Evolutionary conservation across 2,797 vertebrate genomes (phyloP), one percentile per base, ranked within the genome.

Genomic region (Psittacula derbiana): DNA sequence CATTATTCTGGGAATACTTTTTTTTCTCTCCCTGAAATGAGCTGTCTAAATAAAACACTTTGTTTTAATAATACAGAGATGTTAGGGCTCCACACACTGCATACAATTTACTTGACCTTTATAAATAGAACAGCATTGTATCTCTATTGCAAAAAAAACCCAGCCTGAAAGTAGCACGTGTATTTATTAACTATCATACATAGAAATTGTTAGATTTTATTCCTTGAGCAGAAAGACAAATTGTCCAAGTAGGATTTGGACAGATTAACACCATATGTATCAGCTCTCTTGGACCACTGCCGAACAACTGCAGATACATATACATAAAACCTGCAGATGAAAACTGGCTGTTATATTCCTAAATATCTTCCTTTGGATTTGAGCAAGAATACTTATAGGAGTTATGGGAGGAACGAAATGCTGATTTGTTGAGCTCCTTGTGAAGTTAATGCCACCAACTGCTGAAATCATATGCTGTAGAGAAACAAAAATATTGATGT

Each of bases 101-200:
- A 62, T 58, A 73, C 64, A 61, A 41, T 91, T 95, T 92, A 73
- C 86, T 89, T 89, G 86, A 84, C 86, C 58, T 94, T 84, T 94
- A 93, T 81, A 91, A 92, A 89, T 46, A 86, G 84, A 95, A 73
- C 65, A 88, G 43, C 47, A 16, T 50, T 53, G 36, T 76, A 41
- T 83, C 61, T 83, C 64, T 88, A 13, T 43, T 61, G 74, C 14
- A 50, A 46, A 57, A 53, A 47, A 60, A 49, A 14, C 16, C 1
- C 24, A 15, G 16, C 21, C 60, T 28, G 83, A 64, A 83, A 84
- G 53, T 16, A 75, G 62, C 58, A 53, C 11, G 27, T 4, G 20
- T 41, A 38, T 90, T 79, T 90, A 91, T 86, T 67, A 80, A 57
- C 40, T 38, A 33, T 53, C 62, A 27, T 47, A 19, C 33, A 17